A percentile compares a stretch with the other conserved stretches of the same genome.
Conservation (phyloP, 2,113 vertebrate genomes). For the Anguilla japonica region DNA sequence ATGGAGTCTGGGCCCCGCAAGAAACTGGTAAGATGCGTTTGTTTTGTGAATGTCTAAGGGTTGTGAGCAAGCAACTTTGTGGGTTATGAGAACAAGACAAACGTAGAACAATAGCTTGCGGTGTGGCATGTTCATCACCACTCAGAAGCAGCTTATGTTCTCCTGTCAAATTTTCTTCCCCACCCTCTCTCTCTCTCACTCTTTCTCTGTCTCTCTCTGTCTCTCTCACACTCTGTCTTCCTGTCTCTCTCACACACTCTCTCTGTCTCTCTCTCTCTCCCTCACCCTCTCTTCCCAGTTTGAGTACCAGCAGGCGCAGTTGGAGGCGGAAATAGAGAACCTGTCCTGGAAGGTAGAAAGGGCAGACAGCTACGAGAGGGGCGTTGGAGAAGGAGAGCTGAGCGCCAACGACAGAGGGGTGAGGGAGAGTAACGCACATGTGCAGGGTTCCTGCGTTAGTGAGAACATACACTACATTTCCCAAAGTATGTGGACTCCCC, state of each 20-base stretch:
- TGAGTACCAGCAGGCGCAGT: conserved; percentile 98
- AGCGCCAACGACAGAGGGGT: conserved; percentile 77
- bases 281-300: conserved; percentile 71
- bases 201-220: too few species aligned
- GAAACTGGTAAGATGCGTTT: conserved; percentile 83
- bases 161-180: too few species aligned
- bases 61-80: not conserved
- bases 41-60: not conserved
- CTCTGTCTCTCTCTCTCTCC: not conserved
- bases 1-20: conserved; percentile 98
- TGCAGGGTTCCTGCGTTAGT: not conserved
- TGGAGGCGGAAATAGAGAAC: conserved; percentile 98
- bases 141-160: too few species aligned
- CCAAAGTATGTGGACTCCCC: too few species aligned
- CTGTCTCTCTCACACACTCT: not conserved
- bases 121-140: too few species aligned
- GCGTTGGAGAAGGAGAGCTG: conserved; percentile 77
- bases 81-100: too few species aligned
- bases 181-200: too few species aligned
- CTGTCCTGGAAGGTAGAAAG: conserved; percentile 98
- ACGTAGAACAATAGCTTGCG: too few species aligned
- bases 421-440: conserved; percentile 19
- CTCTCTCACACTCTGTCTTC: too few species aligned
- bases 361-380: conserved; percentile 95
- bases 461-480: not conserved